phyloP scores from a whole-genome alignment of 2,797 vertebrate genomes.

The Amphiprion clarkii region DNA sequence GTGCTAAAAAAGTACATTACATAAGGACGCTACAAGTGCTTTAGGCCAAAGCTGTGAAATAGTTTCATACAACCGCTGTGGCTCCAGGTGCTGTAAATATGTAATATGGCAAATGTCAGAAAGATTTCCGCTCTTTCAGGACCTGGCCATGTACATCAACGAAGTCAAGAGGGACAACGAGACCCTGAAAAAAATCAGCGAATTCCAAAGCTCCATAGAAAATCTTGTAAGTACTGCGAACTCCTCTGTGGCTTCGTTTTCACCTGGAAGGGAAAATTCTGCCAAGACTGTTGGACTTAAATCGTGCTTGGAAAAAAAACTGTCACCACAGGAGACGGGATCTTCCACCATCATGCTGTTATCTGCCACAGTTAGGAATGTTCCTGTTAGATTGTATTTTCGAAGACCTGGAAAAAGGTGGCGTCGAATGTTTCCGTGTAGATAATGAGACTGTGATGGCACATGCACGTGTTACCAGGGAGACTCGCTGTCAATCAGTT shows the following conservation, averaged over 20 bases:
- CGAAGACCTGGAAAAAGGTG: too few relatives aligned
- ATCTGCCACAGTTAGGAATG: too few relatives aligned
- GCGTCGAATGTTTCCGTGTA: too few relatives aligned
- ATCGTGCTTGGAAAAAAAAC: not conserved
- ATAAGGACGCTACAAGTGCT: slow-evolving; percentile 5
- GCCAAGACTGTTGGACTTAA: not conserved
- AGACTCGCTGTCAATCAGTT: too few relatives aligned
- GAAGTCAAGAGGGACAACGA: slow-evolving; percentile 99
- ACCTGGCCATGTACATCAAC: slow-evolving; percentile 99
- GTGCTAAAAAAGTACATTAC: not conserved
- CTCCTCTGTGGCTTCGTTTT: not conserved
- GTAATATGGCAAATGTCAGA: slow-evolving; percentile 60
- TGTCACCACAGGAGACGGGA: too few relatives aligned
- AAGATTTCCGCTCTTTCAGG: slow-evolving; percentile 79
- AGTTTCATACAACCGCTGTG: slow-evolving; percentile 34
- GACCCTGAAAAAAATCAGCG: slow-evolving; percentile 97
- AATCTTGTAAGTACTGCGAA: slow-evolving; percentile 90
- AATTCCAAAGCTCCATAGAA: slow-evolving; percentile 98
- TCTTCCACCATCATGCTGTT: too few relatives aligned
- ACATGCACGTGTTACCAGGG: too few relatives aligned
- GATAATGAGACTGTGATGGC: too few relatives aligned
- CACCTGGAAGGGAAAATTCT: not conserved
- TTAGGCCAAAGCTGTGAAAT: slow-evolving; percentile 11
- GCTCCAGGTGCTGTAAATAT: slow-evolving; percentile 12
- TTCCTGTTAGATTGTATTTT: too few relatives aligned